phyloP scores from a whole-genome alignment of 2,113 vertebrate genomes.

The Herpailurus yagouaroundi region DNA sequence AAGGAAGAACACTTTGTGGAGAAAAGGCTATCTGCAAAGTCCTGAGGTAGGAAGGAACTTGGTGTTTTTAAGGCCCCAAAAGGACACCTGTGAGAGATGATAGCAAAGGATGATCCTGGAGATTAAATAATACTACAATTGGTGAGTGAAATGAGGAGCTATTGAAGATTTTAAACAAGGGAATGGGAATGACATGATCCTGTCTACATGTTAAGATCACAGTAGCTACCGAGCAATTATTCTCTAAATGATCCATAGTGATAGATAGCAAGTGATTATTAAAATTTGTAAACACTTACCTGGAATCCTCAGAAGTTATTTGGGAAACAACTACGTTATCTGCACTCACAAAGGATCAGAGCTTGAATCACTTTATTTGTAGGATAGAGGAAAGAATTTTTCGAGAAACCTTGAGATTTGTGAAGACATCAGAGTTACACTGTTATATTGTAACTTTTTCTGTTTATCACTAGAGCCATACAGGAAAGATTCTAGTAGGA shows the following conservation, averaged over 20 bases:
- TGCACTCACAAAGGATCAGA: neutral
- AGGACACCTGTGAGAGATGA: neutral
- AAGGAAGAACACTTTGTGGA: neutral
- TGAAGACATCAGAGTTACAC: neutral
- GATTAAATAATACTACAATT: neutral
- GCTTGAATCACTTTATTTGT: conserved; percentile 19
- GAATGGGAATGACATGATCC: neutral
- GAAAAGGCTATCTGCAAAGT: neutral
- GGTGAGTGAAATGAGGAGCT: neutral
- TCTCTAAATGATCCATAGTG: neutral
- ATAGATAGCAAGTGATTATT: neutral
- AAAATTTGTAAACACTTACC: neutral
- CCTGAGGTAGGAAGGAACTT: neutral
- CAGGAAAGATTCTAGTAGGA: neutral
- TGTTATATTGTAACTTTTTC: neutral
- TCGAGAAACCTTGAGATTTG: conserved; percentile 25
- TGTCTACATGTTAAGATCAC: neutral
- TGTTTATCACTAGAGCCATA: neutral
- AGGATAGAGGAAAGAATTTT: neutral
- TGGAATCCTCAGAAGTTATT: conserved; percentile 6
- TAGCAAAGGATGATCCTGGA: neutral
- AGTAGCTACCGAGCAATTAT: neutral
- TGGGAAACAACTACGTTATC: neutral
- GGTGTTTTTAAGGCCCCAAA: neutral
- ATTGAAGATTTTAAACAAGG: neutral